Conservation (phyloP, 2,113 vertebrate genomes). For the Chaenogobius annularis region DNA sequence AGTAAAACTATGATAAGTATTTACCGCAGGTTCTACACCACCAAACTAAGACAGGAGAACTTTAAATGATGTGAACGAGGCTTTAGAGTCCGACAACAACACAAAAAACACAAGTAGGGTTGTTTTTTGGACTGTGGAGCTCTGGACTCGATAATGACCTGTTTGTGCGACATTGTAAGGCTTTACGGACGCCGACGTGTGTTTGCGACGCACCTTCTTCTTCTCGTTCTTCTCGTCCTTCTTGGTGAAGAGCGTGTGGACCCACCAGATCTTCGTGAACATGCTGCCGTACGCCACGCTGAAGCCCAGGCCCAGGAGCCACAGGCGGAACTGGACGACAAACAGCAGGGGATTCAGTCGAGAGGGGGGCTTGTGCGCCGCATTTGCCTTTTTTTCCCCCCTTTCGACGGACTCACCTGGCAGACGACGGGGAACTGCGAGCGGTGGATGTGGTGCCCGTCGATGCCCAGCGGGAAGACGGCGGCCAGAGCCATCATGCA, state of each 20-base stretch:
- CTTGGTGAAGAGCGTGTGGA: slow-evolving; percentile 95
- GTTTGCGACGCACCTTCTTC: slow-evolving; percentile 80
- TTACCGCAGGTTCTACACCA: too few relatives aligned
- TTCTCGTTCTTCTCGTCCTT: slow-evolving; percentile 96
- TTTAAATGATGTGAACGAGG: too few relatives aligned
- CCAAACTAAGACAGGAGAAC: too few relatives aligned
- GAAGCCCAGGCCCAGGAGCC: slow-evolving; percentile 92
- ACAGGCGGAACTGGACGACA: slow-evolving; percentile 79
- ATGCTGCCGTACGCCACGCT: slow-evolving; percentile 95
- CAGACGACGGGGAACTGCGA: slow-evolving; percentile 90
- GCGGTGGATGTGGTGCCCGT: slow-evolving; percentile 85
- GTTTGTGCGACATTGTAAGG: too few relatives aligned
- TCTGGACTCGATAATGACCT: too few relatives aligned
- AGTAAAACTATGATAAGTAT: too few relatives aligned
- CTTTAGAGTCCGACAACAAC: too few relatives aligned
- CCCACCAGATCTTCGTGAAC: slow-evolving; percentile 99
- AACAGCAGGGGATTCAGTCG: background rate
- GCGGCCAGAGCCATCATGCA: slow-evolving; percentile 91
- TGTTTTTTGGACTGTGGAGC: too few relatives aligned
- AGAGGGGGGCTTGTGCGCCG: too few relatives aligned
- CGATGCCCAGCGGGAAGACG: slow-evolving; percentile 90
- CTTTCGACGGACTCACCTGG: slow-evolving; percentile 87
- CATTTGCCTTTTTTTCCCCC: too few relatives aligned
- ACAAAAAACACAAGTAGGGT: too few relatives aligned
- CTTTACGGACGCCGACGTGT: too few relatives aligned